Evolutionary conservation across 37 sponge, comb jelly and placozoan genomes (phyloP).

Genomic region (Dysidea cf. avara): DNA sequence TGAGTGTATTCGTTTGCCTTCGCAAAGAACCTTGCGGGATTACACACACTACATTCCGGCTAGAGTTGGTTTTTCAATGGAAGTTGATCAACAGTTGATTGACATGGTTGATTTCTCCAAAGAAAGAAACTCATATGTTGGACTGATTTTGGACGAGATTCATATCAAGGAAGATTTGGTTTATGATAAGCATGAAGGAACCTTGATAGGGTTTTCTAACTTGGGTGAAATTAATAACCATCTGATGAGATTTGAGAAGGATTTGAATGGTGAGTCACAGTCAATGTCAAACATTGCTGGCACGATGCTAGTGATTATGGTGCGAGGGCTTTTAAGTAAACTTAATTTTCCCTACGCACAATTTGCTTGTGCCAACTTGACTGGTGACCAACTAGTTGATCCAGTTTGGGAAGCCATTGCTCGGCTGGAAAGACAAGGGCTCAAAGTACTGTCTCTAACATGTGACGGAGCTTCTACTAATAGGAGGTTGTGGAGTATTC

Average conservation of each 20-base stretch:
- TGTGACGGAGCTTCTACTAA: constrained; percentile 4
- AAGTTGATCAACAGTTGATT: neutral
- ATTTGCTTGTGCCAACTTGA: neutral
- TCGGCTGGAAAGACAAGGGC: constrained; percentile 1
- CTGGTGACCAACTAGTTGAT: neutral
- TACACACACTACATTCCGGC: neutral
- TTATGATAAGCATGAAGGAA: constrained; percentile 7
- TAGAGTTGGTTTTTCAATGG: constrained; percentile 1
- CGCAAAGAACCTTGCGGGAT: constrained; percentile 12
- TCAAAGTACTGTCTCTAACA: neutral
- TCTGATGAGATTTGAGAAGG: neutral
- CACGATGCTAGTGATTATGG: neutral
- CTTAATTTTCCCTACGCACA: neutral
- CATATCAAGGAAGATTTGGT: constrained; percentile 18
- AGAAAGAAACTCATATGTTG: constrained; percentile 3
- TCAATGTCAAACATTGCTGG: neutral
- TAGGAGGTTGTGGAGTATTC: too few relatives aligned
- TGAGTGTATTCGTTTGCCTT: constrained; percentile 7
- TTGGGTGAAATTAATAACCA: constrained; percentile 11
- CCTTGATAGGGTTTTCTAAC: neutral
- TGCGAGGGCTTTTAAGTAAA: neutral
- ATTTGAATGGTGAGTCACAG: neutral
- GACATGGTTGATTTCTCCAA: neutral
- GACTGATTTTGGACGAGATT: constrained; percentile 4
- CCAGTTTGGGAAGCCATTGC: constrained; percentile 10